phyloP scores from a whole-genome alignment of 2,113 vertebrate species.

The Acrocephalus kingi region DNA sequence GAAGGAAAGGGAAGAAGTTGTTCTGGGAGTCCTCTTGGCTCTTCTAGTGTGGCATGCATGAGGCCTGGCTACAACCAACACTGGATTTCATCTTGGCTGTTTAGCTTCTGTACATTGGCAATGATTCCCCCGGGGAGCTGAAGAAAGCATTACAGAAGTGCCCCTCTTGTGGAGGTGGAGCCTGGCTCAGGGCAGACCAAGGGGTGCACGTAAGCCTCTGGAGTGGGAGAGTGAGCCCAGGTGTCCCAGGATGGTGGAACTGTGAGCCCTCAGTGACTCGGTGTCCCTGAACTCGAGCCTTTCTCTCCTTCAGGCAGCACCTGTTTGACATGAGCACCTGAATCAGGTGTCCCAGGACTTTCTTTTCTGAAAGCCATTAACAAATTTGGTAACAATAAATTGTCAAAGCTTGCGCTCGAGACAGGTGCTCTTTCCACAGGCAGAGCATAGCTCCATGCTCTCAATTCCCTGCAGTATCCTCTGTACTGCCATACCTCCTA shows the following conservation, averaged over 20 bases:
- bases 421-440: not conserved
- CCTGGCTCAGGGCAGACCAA: not conserved
- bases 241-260: not conserved
- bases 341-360: not conserved
- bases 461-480: not conserved
- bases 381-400: rapidly evolving
- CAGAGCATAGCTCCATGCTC: not conserved
- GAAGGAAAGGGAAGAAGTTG: not conserved
- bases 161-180: not conserved
- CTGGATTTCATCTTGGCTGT: not conserved
- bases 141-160: not conserved
- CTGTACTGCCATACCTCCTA: rapidly evolving
- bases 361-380: not conserved
- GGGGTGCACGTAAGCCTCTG: not conserved
- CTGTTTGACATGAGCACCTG: not conserved
- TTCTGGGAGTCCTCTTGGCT: not conserved
- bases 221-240: not conserved
- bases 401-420: not conserved
- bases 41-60: not conserved
- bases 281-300: not conserved
- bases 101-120: not conserved
- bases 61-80: not conserved
- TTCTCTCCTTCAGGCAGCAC: not conserved
- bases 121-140: not conserved
- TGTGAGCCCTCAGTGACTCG: not conserved